Conservation (phyloP, 35 echinoderm and acorn worm species). For the Apostichopus parvimensis region DNA sequence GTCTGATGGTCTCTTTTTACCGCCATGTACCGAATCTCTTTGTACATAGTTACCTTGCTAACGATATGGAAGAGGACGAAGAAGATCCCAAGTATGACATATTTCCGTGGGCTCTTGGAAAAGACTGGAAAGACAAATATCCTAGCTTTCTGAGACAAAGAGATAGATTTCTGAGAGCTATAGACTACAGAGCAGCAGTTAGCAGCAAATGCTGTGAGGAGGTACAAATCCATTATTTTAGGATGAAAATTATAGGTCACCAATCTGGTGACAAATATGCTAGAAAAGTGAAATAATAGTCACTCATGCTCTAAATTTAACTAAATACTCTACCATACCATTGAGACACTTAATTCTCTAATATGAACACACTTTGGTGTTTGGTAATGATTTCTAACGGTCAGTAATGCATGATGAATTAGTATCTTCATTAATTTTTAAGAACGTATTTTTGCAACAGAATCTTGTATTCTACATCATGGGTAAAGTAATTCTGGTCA, state of each 20-base stretch:
- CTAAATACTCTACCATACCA: no score
- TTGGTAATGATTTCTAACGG: no score
- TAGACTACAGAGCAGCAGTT: slow-evolving; percentile 92
- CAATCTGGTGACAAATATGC: background rate
- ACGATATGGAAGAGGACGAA: slow-evolving; percentile 99
- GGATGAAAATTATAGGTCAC: background rate
- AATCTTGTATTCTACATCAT: no score
- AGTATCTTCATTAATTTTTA: no score
- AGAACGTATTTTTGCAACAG: no score
- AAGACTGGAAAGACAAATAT: slow-evolving; percentile 89
- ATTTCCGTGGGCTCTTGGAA: slow-evolving; percentile 94
- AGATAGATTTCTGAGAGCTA: slow-evolving; percentile 77
- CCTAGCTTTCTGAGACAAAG: slow-evolving; percentile 77
- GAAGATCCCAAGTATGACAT: slow-evolving; percentile 98
- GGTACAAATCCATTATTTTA: slow-evolving; percentile 54
- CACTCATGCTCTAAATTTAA: no score
- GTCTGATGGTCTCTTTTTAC: no score
- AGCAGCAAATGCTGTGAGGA: slow-evolving; percentile 98
- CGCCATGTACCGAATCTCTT: background rate
- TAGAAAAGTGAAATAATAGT: no score
- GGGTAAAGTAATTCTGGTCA: no score
- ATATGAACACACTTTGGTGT: no score
- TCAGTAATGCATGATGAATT: no score
- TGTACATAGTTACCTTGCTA: slow-evolving; percentile 81
- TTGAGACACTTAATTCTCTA: no score